These are phyloP conservation scores for Ostrea edulis DNA, from an alignment of 1,140 invertebrate genomes.

Conservation along the genomic window DNA sequence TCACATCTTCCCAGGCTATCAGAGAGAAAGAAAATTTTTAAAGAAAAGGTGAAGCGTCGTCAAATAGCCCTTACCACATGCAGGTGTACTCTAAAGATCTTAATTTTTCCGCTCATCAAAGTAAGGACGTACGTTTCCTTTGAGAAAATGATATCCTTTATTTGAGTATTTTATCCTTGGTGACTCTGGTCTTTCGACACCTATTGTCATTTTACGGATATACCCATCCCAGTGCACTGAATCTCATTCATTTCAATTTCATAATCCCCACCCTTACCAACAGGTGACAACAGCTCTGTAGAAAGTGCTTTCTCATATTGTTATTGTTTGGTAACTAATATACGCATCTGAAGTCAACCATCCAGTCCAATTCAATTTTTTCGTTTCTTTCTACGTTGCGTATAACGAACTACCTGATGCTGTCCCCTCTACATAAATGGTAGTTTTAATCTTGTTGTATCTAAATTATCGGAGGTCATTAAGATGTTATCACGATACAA, in stretches of 20 bases:
- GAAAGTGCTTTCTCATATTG: constrained; percentile 29
- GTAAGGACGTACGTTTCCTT: neutral
- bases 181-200: neutral
- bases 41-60: neutral
- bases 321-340: constrained; percentile 9
- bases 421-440: neutral
- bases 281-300: neutral
- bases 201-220: constrained; percentile 23
- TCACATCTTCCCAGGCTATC: constrained; percentile 2
- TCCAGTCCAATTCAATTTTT: neutral
- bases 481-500: constrained; percentile 30
- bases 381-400: neutral
- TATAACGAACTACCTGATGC: neutral
- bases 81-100: neutral
- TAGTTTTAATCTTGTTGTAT: constrained; percentile 34
- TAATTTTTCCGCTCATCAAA: neutral
- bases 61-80: neutral
- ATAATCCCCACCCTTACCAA: neutral
- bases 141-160: constrained; percentile 18
- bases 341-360: constrained; percentile 17
- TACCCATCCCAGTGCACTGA: constrained; percentile 14
- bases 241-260: neutral
- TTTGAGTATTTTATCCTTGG: neutral
- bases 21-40: neutral
- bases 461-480: constrained; percentile 32